phyloP scores from a whole-genome alignment of 2,113 vertebrate species.

The Motacilla alba region DNA sequence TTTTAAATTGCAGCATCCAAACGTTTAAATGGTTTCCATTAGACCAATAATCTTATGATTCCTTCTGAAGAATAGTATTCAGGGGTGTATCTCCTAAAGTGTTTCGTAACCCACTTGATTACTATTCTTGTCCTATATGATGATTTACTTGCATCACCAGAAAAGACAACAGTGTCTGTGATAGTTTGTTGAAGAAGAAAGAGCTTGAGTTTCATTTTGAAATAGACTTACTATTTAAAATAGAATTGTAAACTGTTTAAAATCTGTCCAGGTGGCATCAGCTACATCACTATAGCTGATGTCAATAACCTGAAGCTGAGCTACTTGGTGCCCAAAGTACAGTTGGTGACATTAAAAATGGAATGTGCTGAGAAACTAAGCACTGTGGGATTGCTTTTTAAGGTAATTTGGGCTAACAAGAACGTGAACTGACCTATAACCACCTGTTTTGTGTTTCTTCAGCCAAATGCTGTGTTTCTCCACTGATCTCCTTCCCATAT shows the following conservation, averaged over 20 bases:
- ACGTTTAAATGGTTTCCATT: neutral
- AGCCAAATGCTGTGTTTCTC: neutral
- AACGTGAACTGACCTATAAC: conserved; percentile 17
- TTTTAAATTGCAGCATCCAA: neutral
- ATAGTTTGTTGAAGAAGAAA: neutral
- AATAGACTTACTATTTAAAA: neutral
- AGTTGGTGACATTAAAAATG: conserved; percentile 1
- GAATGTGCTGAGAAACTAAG: conserved; percentile 5
- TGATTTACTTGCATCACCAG: neutral
- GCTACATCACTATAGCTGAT: neutral
- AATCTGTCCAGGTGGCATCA: neutral
- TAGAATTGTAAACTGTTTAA: neutral
- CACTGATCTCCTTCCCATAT: neutral
- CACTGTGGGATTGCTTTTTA: neutral
- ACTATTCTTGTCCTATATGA: neutral
- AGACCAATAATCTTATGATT: neutral
- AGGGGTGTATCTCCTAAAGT: neutral
- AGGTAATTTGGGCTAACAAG: neutral
- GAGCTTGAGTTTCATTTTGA: neutral
- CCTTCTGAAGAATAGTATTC: neutral
- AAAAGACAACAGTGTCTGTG: neutral
- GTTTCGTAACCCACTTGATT: neutral
- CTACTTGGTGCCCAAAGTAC: neutral
- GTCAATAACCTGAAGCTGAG: conserved; percentile 18
- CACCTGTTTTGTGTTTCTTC: neutral